A percentile compares a stretch with the other conserved stretches of the same genome.
Conservation (phyloP, 2,113 vertebrate species). For the Ophiodon elongatus region DNA sequence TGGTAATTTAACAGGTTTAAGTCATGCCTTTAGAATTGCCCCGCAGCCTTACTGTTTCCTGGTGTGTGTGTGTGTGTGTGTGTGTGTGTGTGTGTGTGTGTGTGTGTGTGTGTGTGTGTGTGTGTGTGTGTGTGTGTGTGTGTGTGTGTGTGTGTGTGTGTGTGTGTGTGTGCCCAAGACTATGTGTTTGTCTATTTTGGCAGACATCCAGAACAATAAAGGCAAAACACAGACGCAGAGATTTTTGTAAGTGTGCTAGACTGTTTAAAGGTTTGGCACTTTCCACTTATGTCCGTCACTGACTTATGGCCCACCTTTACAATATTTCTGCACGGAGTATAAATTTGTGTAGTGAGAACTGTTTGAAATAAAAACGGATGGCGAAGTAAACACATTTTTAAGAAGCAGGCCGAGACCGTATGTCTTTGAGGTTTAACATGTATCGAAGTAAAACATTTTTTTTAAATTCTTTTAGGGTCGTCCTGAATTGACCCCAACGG, state of each 20-base stretch:
- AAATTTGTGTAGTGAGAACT: not conserved
- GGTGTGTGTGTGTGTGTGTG: not conserved
- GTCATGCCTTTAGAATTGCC: constrained; percentile 79
- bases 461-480: constrained; percentile 86
- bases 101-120: constrained; percentile 37
- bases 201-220: constrained; percentile 49
- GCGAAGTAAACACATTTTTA: not conserved
- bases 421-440: not conserved
- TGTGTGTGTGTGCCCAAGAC: not conserved
- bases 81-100: constrained; percentile 15
- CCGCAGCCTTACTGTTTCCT: constrained; percentile 72
- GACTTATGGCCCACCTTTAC: not conserved
- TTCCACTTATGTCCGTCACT: not conserved
- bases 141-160: not conserved
- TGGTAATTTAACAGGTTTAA: constrained; percentile 77
- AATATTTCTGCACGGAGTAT: not conserved
- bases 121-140: not conserved
- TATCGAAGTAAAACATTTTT: fast-evolving
- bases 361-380: not conserved
- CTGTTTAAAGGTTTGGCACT: constrained; percentile 21
- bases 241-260: not conserved
- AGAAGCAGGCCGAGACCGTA: not conserved
- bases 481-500: constrained; percentile 94
- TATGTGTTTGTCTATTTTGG: constrained; percentile 45
- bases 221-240: constrained; percentile 22